Conservation (phyloP, 2,113 vertebrate genomes). For the Nestor notabilis region DNA sequence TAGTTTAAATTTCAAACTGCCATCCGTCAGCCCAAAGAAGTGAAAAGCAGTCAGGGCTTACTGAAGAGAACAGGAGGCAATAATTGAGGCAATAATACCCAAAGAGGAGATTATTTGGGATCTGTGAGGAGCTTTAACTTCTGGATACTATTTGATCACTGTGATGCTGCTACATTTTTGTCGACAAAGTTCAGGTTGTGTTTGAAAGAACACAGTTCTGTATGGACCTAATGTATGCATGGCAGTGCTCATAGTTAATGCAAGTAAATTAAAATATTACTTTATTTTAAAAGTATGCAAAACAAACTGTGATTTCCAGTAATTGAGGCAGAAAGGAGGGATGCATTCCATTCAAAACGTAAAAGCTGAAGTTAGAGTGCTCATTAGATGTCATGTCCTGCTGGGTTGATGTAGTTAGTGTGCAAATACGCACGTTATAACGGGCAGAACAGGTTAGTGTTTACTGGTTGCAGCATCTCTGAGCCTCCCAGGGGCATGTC, state of each 20-base stretch:
- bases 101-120: background rate
- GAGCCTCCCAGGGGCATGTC: background rate
- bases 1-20: background rate
- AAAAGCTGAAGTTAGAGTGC: background rate
- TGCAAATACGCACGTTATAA: background rate
- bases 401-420: background rate
- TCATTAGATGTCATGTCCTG: background rate
- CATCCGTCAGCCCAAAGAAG: background rate
- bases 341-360: background rate
- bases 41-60: background rate
- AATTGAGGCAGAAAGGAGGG: background rate
- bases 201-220: background rate
- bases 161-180: background rate
- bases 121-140: background rate
- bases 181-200: fast-evolving
- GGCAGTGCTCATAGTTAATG: background rate
- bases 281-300: background rate
- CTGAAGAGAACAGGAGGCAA: background rate
- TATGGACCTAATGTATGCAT: background rate
- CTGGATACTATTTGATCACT: background rate
- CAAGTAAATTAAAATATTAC: background rate
- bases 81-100: background rate
- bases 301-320: background rate
- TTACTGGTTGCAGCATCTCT: background rate
- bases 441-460: background rate